phyloP scores from a whole-genome alignment of 2,797 vertebrate genomes.

The Aldrovandia affinis region DNA sequence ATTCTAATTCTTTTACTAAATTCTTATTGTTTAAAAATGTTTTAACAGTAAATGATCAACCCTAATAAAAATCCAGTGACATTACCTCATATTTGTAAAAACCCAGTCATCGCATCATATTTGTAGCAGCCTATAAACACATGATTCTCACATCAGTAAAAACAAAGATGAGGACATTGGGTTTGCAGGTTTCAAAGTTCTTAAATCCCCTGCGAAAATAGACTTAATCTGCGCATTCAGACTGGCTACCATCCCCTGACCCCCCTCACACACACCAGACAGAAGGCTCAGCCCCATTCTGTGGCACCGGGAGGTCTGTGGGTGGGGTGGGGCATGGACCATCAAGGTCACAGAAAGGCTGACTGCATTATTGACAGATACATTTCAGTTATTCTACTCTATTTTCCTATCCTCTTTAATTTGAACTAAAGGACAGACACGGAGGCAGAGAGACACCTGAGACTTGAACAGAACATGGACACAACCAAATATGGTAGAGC shows the following conservation, averaged over 20 bases:
- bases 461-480: not conserved
- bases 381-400: not conserved
- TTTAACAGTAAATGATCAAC: too few relatives aligned
- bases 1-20: too few relatives aligned
- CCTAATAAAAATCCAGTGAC: too few relatives aligned
- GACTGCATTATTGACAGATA: not conserved
- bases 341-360: conserved; percentile 10
- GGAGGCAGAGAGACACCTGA: not conserved
- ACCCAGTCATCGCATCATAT: too few relatives aligned
- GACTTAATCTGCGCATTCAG: not conserved
- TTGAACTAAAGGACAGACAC: not conserved
- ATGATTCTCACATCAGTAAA: too few relatives aligned
- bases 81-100: too few relatives aligned
- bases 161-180: too few relatives aligned
- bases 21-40: too few relatives aligned
- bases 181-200: too few relatives aligned
- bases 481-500: not conserved
- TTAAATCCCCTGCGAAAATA: not conserved
- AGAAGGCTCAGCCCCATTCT: not conserved
- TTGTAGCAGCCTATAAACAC: too few relatives aligned
- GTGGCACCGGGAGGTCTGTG: not conserved
- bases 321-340: not conserved
- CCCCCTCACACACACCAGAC: not conserved
- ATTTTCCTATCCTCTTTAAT: not conserved
- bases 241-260: not conserved